Evolutionary conservation across 2,888 invertebrate genomes (phyloP).

Genomic region (Phlogophora meticulosa): DNA sequence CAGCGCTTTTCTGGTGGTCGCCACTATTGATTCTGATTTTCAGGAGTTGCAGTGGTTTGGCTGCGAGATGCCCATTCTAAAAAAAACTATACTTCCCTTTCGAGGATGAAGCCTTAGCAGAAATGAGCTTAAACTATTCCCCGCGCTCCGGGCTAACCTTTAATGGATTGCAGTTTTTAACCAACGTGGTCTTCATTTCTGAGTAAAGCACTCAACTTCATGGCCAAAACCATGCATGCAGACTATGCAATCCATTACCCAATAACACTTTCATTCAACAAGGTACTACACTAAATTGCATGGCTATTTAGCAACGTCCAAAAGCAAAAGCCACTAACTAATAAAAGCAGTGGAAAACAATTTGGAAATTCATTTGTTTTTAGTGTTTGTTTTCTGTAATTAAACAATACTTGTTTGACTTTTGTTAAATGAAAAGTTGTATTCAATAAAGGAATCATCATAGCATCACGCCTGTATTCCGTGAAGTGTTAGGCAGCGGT

Average conservation of each 20-base stretch:
- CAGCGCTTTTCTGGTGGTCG: too few relatives aligned
- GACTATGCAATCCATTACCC: constrained; percentile 11
- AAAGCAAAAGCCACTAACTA: constrained; percentile 8
- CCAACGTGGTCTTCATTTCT: not conserved
- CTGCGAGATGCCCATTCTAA: too few relatives aligned
- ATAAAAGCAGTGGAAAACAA: not conserved
- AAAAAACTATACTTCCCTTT: too few relatives aligned
- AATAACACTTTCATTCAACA: constrained; percentile 15
- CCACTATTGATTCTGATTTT: too few relatives aligned
- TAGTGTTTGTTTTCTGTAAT: not conserved
- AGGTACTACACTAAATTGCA: constrained; percentile 31
- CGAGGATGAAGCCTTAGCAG: too few relatives aligned
- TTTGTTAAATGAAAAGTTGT: constrained; percentile 3
- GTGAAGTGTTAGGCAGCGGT: too few relatives aligned
- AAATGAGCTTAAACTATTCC: too few relatives aligned
- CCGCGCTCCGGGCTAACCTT: not conserved
- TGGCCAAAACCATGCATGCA: not conserved
- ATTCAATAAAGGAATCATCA: too few relatives aligned
- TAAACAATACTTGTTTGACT: not conserved
- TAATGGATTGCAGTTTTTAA: constrained; percentile 4
- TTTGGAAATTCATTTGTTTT: constrained; percentile 11
- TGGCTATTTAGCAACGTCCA: constrained; percentile 2
- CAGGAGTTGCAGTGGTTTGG: too few relatives aligned
- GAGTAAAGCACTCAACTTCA: constrained; percentile 8
- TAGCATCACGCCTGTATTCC: too few relatives aligned